Base-by-base conservation (phyloP, 2,888 invertebrate genomes). In the Lasioglossum lativentre region DNA sequence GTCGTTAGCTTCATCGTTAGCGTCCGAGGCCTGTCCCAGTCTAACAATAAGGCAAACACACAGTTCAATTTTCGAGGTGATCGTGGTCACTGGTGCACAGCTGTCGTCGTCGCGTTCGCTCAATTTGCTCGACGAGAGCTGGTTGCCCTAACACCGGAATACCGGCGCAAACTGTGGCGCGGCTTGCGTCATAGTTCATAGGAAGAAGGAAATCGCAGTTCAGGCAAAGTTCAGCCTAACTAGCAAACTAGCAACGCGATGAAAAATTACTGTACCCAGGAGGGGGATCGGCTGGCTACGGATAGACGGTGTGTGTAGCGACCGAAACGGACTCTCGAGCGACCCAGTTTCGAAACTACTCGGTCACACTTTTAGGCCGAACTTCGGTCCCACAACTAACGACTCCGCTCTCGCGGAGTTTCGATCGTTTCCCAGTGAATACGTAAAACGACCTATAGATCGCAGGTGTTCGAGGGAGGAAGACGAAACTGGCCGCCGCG, bases 401-500 rank as follows among this genome's bases (percentile, higher is more conserved):
- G 68, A 68, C 34, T 23, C n/a, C 4, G 23, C 23, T 12, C 34
- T 68, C 68, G 38, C 38, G 38, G 38, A 68, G 68, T 68, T 68
- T 68, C 68, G 68, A 68, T 68, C 68, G 68, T 68, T 68, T 12
- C 1, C 3, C 23, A 23, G 23, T 68, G n/a, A 68, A 68, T 68
- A 68, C 66, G n/a, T 40, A 23, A 38, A 68, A 38, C 19, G 68
- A n/a, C 23, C 38, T 68, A 23, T 72, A 47, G 42, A 78, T 75
- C 70, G 71, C 77, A 75, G 76, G 77, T 85, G 76, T 81, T 75
- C 45, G 47, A 30, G 59, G 52, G 30, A 14, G 72, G 74, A 78
- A 66, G 68, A 70, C 71, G 42, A 79, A 59, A 34, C 73, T 56
- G 30, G 56, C 45, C 59, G 52, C 68, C 45, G 56, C 70, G 40